phyloP scores from a whole-genome alignment of 2,888 invertebrate genomes.

The Sylvicola cinctus region DNA sequence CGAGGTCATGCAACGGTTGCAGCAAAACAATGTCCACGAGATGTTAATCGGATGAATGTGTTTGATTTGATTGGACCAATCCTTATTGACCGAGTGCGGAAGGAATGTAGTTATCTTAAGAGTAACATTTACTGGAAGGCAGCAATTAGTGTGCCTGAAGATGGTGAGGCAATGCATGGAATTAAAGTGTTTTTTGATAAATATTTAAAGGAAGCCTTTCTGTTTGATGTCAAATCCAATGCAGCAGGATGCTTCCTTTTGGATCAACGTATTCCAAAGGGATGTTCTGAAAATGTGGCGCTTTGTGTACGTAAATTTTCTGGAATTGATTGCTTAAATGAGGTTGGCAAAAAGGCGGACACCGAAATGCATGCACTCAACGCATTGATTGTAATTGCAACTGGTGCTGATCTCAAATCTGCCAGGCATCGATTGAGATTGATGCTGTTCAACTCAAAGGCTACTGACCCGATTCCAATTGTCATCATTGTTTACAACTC shows the following conservation, averaged over 20 bases:
- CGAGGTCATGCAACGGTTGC: no score
- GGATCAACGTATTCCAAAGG: constrained; percentile 15
- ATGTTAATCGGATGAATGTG: no score
- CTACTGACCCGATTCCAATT: constrained; percentile 13
- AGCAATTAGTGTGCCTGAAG: no score
- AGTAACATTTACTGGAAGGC: no score
- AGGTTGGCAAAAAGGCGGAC: constrained; percentile 10
- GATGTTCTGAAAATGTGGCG: constrained; percentile 13
- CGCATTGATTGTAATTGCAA: constrained; percentile 2
- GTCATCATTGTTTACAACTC: constrained; percentile 16
- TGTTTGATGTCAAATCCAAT: no score
- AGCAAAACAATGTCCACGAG: no score
- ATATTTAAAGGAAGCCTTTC: not conserved
- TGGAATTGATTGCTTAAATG: constrained; percentile 15
- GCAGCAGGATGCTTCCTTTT: no score
- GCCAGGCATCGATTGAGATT: constrained; percentile 14
- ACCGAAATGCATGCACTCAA: constrained; percentile 2
- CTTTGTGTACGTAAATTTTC: constrained; percentile 19
- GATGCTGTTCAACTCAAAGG: constrained; percentile 12
- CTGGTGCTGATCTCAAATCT: constrained; percentile 14
- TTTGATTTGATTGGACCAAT: no score
- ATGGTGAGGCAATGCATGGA: no score
- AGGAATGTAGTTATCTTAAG: no score
- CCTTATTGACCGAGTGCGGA: no score
- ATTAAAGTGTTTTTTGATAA: not conserved